A percentile compares a stretch with the other conserved stretches of the same genome.
These are phyloP conservation scores for Megaleporinus macrocephalus DNA, from an alignment of 2,113 vertebrate species.

Conservation along the genomic window DNA sequence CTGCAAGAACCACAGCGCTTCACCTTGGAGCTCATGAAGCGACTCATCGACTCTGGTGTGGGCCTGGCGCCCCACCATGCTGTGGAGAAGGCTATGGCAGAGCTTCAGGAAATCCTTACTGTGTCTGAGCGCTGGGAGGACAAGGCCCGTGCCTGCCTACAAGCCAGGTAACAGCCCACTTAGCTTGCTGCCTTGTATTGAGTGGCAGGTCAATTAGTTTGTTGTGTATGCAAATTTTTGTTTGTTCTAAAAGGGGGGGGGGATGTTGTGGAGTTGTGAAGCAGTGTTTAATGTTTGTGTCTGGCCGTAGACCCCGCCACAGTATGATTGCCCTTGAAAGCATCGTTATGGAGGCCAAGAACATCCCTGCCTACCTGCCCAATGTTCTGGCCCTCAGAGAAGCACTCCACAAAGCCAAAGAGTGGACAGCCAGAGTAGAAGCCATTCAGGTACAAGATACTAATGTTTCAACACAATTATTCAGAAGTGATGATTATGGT, in stretches of 20 bases:
- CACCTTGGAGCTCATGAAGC: slow-evolving; percentile 96
- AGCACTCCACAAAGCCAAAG: slow-evolving; percentile 92
- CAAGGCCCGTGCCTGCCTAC: slow-evolving; percentile 92
- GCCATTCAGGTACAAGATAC: slow-evolving; percentile 92
- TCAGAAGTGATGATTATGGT: too few relatives aligned
- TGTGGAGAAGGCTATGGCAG: slow-evolving; percentile 97
- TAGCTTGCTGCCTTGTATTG: neutral
- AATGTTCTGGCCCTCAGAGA: slow-evolving; percentile 93
- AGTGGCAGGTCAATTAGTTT: too few relatives aligned
- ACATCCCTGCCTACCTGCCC: slow-evolving; percentile 95
- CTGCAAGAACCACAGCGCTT: slow-evolving; percentile 91
- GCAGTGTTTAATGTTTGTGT: neutral
- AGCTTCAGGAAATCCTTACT: slow-evolving; percentile 95
- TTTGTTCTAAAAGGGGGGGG: too few relatives aligned
- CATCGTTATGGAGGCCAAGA: slow-evolving; percentile 93
- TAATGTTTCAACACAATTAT: too few relatives aligned
- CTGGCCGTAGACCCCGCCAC: slow-evolving; percentile 86
- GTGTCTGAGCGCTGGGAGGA: slow-evolving; percentile 98
- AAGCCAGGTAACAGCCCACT: slow-evolving; percentile 84
- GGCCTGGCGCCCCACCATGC: slow-evolving; percentile 95
- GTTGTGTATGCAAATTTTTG: too few relatives aligned
- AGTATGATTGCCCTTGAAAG: slow-evolving; percentile 90
- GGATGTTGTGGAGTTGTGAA: neutral
- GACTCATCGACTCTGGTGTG: slow-evolving; percentile 94
- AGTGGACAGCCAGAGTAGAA: slow-evolving; percentile 94